Evolutionary conservation across 2,113 vertebrate genomes (phyloP).

Genomic region (Turdus rufiventris): DNA sequence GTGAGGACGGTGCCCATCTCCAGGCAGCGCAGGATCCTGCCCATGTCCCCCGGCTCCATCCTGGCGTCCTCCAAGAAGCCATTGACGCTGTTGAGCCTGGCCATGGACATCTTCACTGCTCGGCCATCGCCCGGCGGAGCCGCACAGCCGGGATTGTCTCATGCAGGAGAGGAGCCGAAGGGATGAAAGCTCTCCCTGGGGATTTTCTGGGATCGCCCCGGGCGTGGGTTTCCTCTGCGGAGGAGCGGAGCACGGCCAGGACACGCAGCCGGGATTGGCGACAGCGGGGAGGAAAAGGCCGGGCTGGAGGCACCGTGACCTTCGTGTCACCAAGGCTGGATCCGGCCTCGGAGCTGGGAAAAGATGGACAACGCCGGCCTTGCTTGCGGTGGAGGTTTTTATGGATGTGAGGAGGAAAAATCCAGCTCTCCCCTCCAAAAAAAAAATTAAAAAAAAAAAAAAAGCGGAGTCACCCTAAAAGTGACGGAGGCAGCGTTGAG

Average conservation of each 20-base stretch:
- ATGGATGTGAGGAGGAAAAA: neutral
- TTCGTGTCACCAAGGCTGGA: neutral
- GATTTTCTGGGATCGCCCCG: neutral
- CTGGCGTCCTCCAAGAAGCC: slow-evolving; percentile 76
- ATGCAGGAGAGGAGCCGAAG: slow-evolving; percentile 8
- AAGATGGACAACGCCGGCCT: neutral
- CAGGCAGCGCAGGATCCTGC: slow-evolving; percentile 78
- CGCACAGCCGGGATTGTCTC: neutral
- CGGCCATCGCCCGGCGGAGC: slow-evolving; percentile 39
- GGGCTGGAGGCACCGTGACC: neutral
- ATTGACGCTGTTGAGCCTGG: slow-evolving; percentile 77
- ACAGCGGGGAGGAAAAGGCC: neutral
- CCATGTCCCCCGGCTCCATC: slow-evolving; percentile 67
- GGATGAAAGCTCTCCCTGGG: neutral
- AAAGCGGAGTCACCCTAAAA: neutral
- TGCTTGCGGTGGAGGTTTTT: neutral
- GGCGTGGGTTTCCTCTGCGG: neutral
- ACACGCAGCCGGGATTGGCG: neutral
- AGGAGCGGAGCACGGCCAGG: neutral
- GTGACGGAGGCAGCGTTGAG: neutral
- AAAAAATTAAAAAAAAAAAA: neutral
- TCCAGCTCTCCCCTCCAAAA: neutral
- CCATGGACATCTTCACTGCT: slow-evolving; percentile 79
- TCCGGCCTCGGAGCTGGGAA: neutral
- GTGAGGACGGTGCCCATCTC: slow-evolving; percentile 83